These are phyloP conservation scores for Carollia perspicillata DNA, from an alignment of 2,113 vertebrate genomes.

Conservation along the genomic window DNA sequence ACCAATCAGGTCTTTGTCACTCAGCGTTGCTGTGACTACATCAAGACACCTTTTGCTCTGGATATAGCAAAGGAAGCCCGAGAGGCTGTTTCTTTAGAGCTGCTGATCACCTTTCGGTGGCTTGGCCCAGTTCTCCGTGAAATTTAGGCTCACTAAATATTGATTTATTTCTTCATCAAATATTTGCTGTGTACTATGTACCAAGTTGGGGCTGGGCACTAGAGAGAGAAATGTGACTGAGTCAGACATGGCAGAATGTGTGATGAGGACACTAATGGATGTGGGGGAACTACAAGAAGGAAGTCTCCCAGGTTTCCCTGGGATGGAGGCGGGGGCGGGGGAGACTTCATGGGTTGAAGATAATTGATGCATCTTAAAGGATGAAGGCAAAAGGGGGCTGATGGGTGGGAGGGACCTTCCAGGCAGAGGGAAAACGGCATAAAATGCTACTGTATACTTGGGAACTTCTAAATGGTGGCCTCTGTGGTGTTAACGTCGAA, in stretches of 20 bases:
- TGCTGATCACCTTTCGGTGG: neutral
- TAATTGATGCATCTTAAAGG: neutral
- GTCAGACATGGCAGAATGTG: neutral
- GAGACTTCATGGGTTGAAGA: neutral
- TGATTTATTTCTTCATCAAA: neutral
- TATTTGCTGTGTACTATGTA: neutral
- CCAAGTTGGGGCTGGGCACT: neutral
- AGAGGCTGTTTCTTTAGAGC: neutral
- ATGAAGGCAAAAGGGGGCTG: neutral
- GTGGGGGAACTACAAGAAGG: neutral
- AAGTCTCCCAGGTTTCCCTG: neutral
- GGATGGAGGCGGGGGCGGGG: neutral
- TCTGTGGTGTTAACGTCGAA: neutral
- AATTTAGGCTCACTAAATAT: neutral
- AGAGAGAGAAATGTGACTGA: neutral
- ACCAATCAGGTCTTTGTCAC: neutral
- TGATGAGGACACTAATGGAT: neutral
- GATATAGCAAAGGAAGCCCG: neutral
- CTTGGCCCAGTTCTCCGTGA: neutral
- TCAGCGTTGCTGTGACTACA: neutral
- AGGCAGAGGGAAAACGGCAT: neutral
- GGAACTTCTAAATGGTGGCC: neutral
- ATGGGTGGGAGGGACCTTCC: neutral
- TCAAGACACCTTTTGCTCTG: neutral
- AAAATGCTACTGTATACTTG: neutral